These are phyloP conservation scores for Leucophenga maculata DNA, from an alignment of 2,888 invertebrate species.

Conservation along the genomic window DNA sequence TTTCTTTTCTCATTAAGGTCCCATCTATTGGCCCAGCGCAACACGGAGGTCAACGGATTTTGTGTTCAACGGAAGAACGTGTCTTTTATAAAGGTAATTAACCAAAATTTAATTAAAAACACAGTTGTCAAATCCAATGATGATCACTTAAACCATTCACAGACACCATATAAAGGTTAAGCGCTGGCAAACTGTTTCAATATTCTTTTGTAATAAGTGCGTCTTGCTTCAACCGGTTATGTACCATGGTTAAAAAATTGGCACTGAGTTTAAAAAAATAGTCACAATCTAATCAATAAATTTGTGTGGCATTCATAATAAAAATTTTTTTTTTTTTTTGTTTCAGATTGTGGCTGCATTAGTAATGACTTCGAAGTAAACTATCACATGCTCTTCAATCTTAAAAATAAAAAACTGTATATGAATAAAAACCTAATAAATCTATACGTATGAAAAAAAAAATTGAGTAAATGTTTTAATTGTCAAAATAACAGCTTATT, in stretches of 20 bases:
- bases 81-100: no score
- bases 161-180: conserved; percentile 64
- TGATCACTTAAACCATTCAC: conserved; percentile 69
- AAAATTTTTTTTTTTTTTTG: background rate
- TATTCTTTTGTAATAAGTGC: conserved; percentile 65
- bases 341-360: conserved; percentile 31
- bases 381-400: no score
- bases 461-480: no score
- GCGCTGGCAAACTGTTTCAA: conserved; percentile 60
- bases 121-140: conserved; percentile 45
- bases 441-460: no score
- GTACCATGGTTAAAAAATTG: conserved; percentile 65
- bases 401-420: no score
- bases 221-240: conserved; percentile 61
- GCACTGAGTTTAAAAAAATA: conserved; percentile 55
- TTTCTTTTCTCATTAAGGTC: background rate
- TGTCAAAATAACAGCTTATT: no score
- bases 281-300: background rate
- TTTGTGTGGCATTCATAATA: background rate
- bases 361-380: no score
- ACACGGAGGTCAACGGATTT: no score
- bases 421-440: no score
- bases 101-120: no score
- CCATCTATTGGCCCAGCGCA: no score
- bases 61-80: no score